Conservation (phyloP, 2,888 invertebrate genomes). For the Drosophila quasianomalipes region DNA sequence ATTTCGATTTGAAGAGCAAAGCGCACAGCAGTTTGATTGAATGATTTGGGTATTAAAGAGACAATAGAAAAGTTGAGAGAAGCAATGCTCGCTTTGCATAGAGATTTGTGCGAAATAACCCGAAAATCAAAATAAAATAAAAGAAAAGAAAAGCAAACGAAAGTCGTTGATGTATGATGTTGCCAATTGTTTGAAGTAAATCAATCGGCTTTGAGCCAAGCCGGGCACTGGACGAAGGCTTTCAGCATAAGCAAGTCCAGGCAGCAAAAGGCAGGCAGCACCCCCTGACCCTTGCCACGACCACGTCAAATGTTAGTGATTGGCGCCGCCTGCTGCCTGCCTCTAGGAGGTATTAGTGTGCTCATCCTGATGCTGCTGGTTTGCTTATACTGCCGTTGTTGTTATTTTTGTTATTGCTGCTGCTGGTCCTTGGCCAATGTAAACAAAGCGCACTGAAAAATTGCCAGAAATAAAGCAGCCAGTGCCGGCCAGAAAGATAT, state of each 20-base stretch:
- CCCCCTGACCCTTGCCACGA: conserved; percentile 25
- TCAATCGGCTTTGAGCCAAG: conserved; percentile 60
- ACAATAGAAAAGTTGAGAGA: conserved; percentile 23
- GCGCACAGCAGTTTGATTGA: conserved; percentile 35
- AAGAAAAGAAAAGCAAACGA: conserved; percentile 30
- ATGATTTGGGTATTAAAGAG: conserved; percentile 27
- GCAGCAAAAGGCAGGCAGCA: conserved; percentile 60
- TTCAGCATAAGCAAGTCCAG: conserved; percentile 52
- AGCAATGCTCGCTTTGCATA: conserved; percentile 54
- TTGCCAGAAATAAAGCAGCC: conserved; percentile 61
- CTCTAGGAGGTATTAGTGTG: conserved; percentile 36
- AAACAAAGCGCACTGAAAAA: conserved; percentile 76
- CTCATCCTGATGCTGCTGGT: conserved; percentile 25
- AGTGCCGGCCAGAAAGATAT: conserved; percentile 30
- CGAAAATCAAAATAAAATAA: conserved; percentile 34
- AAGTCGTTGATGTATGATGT: conserved; percentile 80
- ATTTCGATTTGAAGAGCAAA: conserved; percentile 21
- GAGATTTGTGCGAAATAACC: conserved; percentile 59
- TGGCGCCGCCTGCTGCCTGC: conserved; percentile 38
- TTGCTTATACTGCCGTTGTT: conserved; percentile 3
- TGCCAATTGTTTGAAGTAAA: conserved; percentile 81
- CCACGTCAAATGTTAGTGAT: conserved; percentile 45
- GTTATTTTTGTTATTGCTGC: conserved; percentile 17
- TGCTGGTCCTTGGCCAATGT: conserved; percentile 44
- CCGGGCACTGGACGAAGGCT: conserved; percentile 25